phyloP scores from a whole-genome alignment of 2,888 invertebrate species.

The Mythimna ferrago region DNA sequence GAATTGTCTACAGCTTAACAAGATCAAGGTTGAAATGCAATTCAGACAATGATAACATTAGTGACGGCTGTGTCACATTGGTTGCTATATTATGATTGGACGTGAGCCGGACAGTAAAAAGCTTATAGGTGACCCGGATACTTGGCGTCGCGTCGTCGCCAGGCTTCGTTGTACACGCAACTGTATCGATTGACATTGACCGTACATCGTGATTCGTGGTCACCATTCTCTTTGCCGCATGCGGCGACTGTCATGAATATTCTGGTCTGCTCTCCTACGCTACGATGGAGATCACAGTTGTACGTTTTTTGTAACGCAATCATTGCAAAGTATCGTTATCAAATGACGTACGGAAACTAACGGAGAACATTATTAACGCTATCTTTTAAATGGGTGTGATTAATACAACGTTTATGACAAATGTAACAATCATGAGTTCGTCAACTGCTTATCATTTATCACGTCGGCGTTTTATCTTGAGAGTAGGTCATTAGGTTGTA shows the following conservation, averaged over 20 bases:
- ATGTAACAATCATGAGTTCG: conserved; percentile 15
- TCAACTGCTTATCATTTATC: conserved; percentile 15
- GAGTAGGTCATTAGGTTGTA: conserved; percentile 27
- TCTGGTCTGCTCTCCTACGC: conserved; percentile 51
- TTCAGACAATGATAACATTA: conserved; percentile 26
- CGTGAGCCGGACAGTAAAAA: conserved; percentile 33
- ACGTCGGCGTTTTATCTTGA: conserved; percentile 24
- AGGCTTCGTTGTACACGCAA: conserved; percentile 58
- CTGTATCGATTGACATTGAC: conserved; percentile 78
- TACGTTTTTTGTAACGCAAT: conserved; percentile 45
- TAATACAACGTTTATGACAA: conserved; percentile 3
- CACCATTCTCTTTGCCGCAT: conserved; percentile 69
- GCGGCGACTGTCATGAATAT: conserved; percentile 69
- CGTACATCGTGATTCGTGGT: conserved; percentile 73
- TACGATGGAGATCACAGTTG: conserved; percentile 33
- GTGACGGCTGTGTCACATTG: conserved; percentile 8
- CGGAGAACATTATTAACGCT: conserved; percentile 19
- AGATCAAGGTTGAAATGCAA: conserved; percentile 42
- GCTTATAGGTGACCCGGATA: conserved; percentile 61
- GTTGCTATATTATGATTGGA: conserved; percentile 13
- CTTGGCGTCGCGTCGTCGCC: conserved; percentile 35
- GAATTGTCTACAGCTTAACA: conserved; percentile 37
- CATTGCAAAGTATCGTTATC: conserved; percentile 29
- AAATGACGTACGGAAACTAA: conserved; percentile 21
- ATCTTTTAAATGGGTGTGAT: conserved; percentile 16